Conservation (phyloP, 2,113 vertebrate species). For the Tetraodon nigroviridis region DNA sequence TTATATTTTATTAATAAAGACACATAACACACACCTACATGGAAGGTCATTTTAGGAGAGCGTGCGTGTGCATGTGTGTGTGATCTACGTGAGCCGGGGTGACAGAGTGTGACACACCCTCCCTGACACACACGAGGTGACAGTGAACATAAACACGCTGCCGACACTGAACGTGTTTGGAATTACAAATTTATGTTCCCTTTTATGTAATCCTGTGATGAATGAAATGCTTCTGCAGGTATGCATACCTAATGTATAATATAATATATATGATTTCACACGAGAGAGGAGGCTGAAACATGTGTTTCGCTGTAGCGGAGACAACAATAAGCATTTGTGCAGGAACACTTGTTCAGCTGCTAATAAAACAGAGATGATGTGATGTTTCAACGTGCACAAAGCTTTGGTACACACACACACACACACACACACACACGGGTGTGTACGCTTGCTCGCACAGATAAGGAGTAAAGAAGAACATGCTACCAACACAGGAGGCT, state of each 20-base stretch:
- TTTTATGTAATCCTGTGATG: background rate
- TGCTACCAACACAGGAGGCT: too few relatives aligned
- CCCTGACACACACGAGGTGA: constrained; percentile 13
- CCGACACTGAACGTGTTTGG: background rate
- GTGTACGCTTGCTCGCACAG: too few relatives aligned
- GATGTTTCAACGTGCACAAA: too few relatives aligned
- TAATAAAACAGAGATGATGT: too few relatives aligned
- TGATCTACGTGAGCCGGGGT: constrained; percentile 15
- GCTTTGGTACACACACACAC: too few relatives aligned
- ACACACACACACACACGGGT: too few relatives aligned
- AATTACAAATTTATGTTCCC: background rate
- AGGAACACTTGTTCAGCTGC: too few relatives aligned
- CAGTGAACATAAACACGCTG: constrained; percentile 11
- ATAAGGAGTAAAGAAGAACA: too few relatives aligned
- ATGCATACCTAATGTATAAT: background rate
- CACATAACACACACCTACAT: constrained; percentile 27
- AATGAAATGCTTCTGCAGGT: background rate
- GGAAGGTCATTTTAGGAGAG: constrained; percentile 44
- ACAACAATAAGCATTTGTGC: too few relatives aligned
- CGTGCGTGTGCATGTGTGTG: constrained; percentile 32
- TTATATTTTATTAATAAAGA: constrained; percentile 67
- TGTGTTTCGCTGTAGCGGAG: background rate
- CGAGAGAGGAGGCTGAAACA: background rate
- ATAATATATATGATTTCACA: background rate
- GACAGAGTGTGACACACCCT: constrained; percentile 29